Base-by-base conservation (phyloP, 1,140 invertebrate genomes). In the Stegodyphus mimosarum region DNA sequence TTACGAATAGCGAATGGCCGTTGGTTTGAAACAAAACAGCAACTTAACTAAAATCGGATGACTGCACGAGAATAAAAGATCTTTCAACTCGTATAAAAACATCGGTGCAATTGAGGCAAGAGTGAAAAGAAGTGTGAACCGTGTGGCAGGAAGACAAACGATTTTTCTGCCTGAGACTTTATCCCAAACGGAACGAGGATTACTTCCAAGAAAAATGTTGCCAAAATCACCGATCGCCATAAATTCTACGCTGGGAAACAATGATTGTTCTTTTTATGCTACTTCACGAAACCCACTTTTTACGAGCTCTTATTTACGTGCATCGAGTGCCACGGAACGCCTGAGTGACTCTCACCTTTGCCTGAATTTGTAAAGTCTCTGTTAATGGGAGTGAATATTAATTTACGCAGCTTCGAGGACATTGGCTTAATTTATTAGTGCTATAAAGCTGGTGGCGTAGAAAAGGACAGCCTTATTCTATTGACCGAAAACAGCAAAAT, bases 161-260 rank as follows among this genome's bases (percentile, higher is more conserved):
- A 81, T 81, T 81, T 72, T 81, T 81, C 78, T 72, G 78, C 78
- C 70, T 15, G 76, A 81, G 78, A 81, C 78, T 81, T 81, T 81
- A 81, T 80, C 78, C 69, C 78, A 51, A 72, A 81, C 69, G 78
- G 78, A 81, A 72, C 69, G 78, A 72, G 78, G 78, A 81, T 81
- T 81, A 81, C 78, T 81, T 81, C 69, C 53, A 63, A 81, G 78
- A 81, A 81, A 81, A 81, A 81, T 81, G 78, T 50, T 81, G 70
- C 70, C 78, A 64, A 81, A 81, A 81, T 81, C 78, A 81, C 78
- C 78, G 69, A 71, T 81, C 48, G 69, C 78, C 78, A 81, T 81
- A 81, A 81, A 81, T 33, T 81, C 78, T 71, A 53, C 67, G 48
- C 55, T 33, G 51, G 72, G 69, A 81, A 81, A 81, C 78, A 81